phyloP scores from a whole-genome alignment of 2,888 invertebrate genomes.

The Yponomeuta plumbellus region DNA sequence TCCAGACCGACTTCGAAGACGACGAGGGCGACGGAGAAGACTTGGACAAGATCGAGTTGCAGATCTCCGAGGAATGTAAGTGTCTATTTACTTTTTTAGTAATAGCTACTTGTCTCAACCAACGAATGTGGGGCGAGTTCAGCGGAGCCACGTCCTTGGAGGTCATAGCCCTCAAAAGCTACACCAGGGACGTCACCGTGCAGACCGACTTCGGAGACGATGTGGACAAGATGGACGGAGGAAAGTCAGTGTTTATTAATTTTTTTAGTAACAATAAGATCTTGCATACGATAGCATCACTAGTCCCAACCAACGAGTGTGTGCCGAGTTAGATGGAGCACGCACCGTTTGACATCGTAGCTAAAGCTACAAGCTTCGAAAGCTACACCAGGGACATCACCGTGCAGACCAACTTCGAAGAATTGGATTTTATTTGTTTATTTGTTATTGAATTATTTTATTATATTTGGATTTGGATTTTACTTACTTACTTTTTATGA shows the following conservation, averaged over 20 bases:
- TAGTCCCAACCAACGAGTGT: conserved; percentile 40
- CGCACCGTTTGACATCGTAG: conserved; percentile 65
- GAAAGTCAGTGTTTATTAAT: conserved; percentile 51
- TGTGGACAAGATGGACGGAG: conserved; percentile 67
- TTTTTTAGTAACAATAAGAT: no score
- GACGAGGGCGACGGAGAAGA: conserved; percentile 60
- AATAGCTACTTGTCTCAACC: conserved; percentile 27
- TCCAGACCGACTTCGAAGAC: conserved; percentile 62
- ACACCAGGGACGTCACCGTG: conserved; percentile 70
- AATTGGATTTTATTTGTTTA: no score
- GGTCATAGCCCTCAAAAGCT: conserved; percentile 62
- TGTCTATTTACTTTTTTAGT: conserved; percentile 23
- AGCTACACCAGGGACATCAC: conserved; percentile 69
- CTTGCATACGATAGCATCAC: no score
- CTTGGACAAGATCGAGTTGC: conserved; percentile 65
- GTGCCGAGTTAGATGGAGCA: conserved; percentile 46
- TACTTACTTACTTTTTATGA: no score
- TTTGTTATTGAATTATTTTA: no score
- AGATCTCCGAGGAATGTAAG: conserved; percentile 68
- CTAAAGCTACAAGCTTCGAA: no score
- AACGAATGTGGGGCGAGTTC: conserved; percentile 45
- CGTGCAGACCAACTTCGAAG: conserved; percentile 67
- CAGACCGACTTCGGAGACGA: conserved; percentile 65
- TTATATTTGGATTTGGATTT: no score
- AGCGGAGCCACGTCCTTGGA: conserved; percentile 59